A percentile compares a stretch with the other conserved stretches of the same genome.
Evolutionary conservation across 2,113 vertebrate species (phyloP).

Genomic region (Podilymbus podiceps): DNA sequence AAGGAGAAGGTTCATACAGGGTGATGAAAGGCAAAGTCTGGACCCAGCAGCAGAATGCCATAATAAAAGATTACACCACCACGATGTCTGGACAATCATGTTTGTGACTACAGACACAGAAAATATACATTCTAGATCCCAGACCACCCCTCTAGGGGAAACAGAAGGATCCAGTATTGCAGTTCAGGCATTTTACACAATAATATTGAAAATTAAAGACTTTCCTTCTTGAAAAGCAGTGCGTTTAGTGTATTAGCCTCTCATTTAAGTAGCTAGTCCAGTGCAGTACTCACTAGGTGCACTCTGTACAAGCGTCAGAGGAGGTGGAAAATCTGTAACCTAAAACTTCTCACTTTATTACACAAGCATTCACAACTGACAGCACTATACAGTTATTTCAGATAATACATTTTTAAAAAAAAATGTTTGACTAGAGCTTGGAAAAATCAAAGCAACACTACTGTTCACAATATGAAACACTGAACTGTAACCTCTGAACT

Average conservation of each 20-base stretch:
- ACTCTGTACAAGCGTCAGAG: no score
- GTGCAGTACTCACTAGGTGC: background rate
- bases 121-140: background rate
- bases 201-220: background rate
- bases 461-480: rapidly evolving
- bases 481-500: background rate
- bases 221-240: background rate
- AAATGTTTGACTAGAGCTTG: background rate
- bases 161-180: rapidly evolving
- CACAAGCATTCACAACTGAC: rapidly evolving
- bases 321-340: background rate
- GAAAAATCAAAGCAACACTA: background rate
- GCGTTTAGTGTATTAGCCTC: background rate
- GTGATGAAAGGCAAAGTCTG: background rate
- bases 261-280: background rate
- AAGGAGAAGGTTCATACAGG: background rate
- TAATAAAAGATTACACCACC: background rate
- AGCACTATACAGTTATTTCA: background rate
- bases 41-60: background rate
- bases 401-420: background rate
- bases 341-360: background rate
- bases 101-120: background rate
- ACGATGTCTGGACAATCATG: rapidly evolving
- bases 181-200: background rate
- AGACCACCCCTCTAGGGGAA: background rate